Evolutionary conservation across 2,113 vertebrate genomes (phyloP).

Genomic region (Pelmatolapia mariae): DNA sequence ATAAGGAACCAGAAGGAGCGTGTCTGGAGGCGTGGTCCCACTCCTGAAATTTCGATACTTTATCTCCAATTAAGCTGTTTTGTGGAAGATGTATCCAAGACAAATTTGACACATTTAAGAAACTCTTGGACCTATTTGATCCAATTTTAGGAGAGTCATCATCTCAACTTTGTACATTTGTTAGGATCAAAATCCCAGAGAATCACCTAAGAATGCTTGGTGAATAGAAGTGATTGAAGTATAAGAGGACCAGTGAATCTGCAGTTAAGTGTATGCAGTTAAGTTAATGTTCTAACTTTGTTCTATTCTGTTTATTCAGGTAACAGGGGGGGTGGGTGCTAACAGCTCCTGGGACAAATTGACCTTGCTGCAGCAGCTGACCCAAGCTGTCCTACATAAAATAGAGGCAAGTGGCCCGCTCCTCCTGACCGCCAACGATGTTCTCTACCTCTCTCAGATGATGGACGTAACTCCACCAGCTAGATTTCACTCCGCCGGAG

Average conservation of each 20-base stretch:
- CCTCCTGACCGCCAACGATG: conserved; percentile 26
- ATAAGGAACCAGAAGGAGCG: neutral
- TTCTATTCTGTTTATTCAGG: neutral
- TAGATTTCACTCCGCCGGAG: neutral
- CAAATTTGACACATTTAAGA: neutral
- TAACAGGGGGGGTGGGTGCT: conserved; percentile 15
- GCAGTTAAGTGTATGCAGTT: neutral
- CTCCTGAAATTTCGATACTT: fast-evolving
- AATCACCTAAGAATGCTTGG: neutral
- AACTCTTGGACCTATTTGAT: neutral
- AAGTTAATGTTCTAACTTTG: neutral
- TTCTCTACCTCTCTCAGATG: conserved; percentile 37
- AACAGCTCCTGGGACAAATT: conserved; percentile 28
- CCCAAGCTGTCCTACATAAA: conserved; percentile 24
- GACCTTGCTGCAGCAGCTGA: conserved; percentile 34
- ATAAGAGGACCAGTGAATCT: neutral
- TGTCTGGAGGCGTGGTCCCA: neutral
- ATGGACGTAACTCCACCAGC: neutral
- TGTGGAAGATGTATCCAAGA: neutral
- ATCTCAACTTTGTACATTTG: neutral
- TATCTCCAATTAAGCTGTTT: neutral
- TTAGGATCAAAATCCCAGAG: neutral
- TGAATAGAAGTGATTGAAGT: neutral
- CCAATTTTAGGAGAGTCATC: neutral
- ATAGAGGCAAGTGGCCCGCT: conserved; percentile 6